Base-by-base conservation (phyloP, 2,797 vertebrate genomes). In the Perodicticus potto region DNA sequence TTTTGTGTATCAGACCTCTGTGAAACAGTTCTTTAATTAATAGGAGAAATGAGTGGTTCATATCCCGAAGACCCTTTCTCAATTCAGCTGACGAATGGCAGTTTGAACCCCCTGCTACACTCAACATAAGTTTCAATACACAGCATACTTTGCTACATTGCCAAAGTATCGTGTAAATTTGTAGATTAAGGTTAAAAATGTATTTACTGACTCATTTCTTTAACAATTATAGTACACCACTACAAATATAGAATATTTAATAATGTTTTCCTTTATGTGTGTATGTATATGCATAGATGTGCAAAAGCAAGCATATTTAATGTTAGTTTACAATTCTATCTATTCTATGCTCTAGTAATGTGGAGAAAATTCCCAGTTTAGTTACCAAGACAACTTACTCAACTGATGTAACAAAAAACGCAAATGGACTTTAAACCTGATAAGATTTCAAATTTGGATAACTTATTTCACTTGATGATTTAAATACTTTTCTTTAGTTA, bases 331-430 rank as follows among this genome's bases (percentile, higher is more conserved):
- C 16, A 90, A 61, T 89, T 72, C 2, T 69, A 8, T 69, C 1
- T 67, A 14, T 90, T 80, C 8, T 49, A 2, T 59, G 45, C 70
- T 95, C 87, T 61, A 19, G 72, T 61, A 90, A 53, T 73, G 19
- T 14, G 37, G 20, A 43, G 37, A 81, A 81, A 53, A 91, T 94
- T 70, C 7, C 5, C 27, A 95, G 65, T 1, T 91, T 86, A 93
- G 74, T 95, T 95, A 67, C 65, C 65, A 96, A 93, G 85, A 37
- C 40, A 93, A 91, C 40, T 85, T 84, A 91, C 80, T 89, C 37
- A 87, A 93, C 9, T 86, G n/a, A 43, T 85, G 8, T 55, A 73
- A 73, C 61, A 76, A 45, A 93, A 88, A 70, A 5, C 76, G 94
- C 43, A 94, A 86, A 96, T 95, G 59, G 13, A n/a, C 89, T 96